phyloP scores from a whole-genome alignment of 2,888 invertebrate species.

The Rhamphomyia laevipes region DNA sequence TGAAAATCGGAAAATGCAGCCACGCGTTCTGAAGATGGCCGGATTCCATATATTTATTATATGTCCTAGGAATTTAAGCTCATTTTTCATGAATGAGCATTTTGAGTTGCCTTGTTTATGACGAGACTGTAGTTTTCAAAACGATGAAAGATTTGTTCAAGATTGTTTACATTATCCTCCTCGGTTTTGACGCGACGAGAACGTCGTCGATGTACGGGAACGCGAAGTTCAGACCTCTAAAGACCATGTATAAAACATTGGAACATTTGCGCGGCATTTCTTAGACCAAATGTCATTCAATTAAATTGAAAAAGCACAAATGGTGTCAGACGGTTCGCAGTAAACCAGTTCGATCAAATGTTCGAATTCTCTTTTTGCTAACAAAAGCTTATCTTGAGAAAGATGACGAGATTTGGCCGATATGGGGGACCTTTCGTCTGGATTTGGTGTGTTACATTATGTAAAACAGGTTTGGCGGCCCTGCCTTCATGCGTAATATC shows the following conservation, averaged over 20 bases:
- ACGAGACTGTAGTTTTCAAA: background rate
- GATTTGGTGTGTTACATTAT: too few relatives aligned
- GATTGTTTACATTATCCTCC: slow-evolving; percentile 3
- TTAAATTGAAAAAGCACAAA: too few relatives aligned
- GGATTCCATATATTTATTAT: background rate
- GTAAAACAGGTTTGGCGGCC: too few relatives aligned
- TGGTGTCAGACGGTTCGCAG: too few relatives aligned
- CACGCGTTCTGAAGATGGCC: background rate
- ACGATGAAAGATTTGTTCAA: background rate
- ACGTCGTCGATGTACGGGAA: slow-evolving; percentile 13
- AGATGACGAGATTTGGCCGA: too few relatives aligned
- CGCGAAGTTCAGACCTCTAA: slow-evolving; percentile 9
- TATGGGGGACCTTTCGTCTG: too few relatives aligned
- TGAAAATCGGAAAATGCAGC: background rate
- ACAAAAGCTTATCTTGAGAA: too few relatives aligned
- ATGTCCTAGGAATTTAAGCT: background rate
- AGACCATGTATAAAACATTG: slow-evolving; percentile 24
- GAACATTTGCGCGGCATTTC: slow-evolving; percentile 27
- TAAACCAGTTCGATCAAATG: too few relatives aligned
- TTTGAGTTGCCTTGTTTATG: background rate
- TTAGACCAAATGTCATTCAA: too few relatives aligned
- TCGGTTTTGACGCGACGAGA: slow-evolving; percentile 1
- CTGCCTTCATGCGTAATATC: too few relatives aligned
- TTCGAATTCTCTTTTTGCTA: too few relatives aligned
- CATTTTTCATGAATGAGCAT: background rate